Percentiles rank a stretch among this genome's conserved stretches.
Conservation (phyloP, 2,797 vertebrate genomes). For the Percopsis omiscomaycus region DNA sequence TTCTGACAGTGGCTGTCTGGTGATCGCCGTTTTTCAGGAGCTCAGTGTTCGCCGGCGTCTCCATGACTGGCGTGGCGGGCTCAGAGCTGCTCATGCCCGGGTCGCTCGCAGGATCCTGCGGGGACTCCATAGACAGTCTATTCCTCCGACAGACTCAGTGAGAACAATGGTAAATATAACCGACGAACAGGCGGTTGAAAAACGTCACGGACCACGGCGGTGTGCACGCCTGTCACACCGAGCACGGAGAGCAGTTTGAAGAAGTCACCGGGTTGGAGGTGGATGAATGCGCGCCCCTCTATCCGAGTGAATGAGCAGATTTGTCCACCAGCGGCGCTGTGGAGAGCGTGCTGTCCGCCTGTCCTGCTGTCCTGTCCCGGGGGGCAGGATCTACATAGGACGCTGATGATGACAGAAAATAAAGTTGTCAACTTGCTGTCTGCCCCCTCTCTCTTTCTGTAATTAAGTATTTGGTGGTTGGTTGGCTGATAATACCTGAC, state of each 20-base stretch:
- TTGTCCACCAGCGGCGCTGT: conserved; percentile 81
- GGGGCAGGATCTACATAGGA: too few relatives aligned
- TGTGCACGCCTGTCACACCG: not conserved
- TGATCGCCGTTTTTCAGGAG: conserved; percentile 69
- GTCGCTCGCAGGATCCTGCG: conserved; percentile 79
- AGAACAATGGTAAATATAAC: not conserved
- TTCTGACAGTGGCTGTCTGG: conserved; percentile 68
- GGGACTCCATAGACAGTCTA: conserved; percentile 58
- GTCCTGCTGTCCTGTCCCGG: too few relatives aligned
- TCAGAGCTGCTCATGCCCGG: conserved; percentile 78
- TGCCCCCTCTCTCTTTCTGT: too few relatives aligned
- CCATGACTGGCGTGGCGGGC: conserved; percentile 73
- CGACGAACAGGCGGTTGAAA: not conserved
- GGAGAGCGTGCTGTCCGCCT: conserved; percentile 56
- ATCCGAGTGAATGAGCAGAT: conserved; percentile 52
- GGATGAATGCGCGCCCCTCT: conserved; percentile 63
- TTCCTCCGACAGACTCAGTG: conserved; percentile 33
- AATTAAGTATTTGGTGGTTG: too few relatives aligned
- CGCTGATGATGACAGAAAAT: too few relatives aligned
- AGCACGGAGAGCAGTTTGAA: conserved; percentile 70
- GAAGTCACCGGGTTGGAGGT: conserved; percentile 35
- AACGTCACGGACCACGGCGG: not conserved
- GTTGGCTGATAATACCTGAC: too few relatives aligned
- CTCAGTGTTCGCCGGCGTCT: conserved; percentile 74
- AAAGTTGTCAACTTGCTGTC: too few relatives aligned